Percentiles rank a stretch among this genome's conserved stretches.
Conservation (phyloP, 2,113 vertebrate species). For the Equus przewalskii region DNA sequence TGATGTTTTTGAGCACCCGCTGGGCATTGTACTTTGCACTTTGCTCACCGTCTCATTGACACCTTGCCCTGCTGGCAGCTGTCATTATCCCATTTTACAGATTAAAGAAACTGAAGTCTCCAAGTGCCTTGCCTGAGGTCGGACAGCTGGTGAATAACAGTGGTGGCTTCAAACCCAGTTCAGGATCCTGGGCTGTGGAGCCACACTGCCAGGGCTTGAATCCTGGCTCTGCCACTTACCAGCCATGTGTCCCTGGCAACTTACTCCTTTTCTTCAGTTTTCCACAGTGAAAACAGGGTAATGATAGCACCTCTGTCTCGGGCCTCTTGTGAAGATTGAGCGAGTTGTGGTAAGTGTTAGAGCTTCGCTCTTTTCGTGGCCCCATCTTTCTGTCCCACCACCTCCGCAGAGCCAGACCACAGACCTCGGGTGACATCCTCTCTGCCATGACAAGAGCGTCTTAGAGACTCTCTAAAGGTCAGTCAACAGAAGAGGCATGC, state of each 20-base stretch:
- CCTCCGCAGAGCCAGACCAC: neutral
- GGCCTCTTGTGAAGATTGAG: neutral
- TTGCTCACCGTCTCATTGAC: accelerated
- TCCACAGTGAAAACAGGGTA: neutral
- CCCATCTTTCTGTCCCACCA: neutral
- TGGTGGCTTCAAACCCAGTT: neutral
- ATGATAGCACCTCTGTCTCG: accelerated
- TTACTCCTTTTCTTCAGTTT: neutral
- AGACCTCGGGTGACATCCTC: neutral
- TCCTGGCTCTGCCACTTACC: neutral
- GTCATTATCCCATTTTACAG: neutral
- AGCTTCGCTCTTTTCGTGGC: accelerated
- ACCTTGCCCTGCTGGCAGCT: no score
- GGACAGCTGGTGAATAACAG: neutral
- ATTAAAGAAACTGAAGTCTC: neutral
- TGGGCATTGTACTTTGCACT: no score
- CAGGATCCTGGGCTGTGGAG: no score
- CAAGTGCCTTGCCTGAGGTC: neutral
- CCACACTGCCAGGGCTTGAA: neutral
- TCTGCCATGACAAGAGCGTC: no score
- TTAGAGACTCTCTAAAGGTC: neutral
- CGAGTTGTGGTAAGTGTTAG: accelerated
- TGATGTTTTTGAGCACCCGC: neutral
- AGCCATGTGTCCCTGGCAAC: neutral
- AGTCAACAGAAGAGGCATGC: neutral